Evolutionary conservation across 1,140 invertebrate genomes (phyloP), one percentile per base, ranked within the genome.

Genomic region (Thrips palmi): DNA sequence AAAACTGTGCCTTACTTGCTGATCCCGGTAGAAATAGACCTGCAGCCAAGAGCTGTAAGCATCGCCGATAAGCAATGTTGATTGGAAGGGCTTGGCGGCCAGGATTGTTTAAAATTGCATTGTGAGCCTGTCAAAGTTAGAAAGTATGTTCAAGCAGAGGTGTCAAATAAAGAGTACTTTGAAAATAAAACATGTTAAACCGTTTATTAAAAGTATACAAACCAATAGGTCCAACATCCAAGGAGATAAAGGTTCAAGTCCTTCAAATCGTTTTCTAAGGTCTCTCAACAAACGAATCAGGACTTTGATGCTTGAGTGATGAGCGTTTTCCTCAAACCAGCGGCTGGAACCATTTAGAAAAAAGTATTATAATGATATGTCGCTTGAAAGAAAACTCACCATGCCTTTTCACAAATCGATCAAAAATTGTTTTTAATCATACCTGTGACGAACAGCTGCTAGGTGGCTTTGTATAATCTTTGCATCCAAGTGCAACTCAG

Each of bases 271-370:
- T 30, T 70, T 74, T 47, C 80, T 73, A 43, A 98, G 65, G 61
- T 97, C 92, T 47, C 87, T 73, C 1, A 97, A 59, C 14, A 97
- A 65, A 10, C 93, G 70, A 45, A 97, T 93, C 0, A 98, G 59
- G 10, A 92, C 84, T 67, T 96, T 97, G 33, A 97, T 91, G 21
- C 87, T 88, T 3, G 92, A 93, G 59, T 97, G 89, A 55, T 88
- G 88, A 4, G 88, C 91, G 58, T 94, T 94, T 62, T 97, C 92
- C 56, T 98, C 93, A 59, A 97, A 97, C 92, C 93, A 97, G 3
- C 89, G 72, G 23, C 84, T 64, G 32, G n/a, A 50, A 49, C 2
- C 19, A 28, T 2, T 24, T 3, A 21, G 17, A 4, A 40, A n/a
- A 39, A 21, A 3, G 15, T 5, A 39, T n/a, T n/a, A n/a, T n/a